Conservation (phyloP, 2,888 invertebrate species). For the Tinea pellionella region DNA sequence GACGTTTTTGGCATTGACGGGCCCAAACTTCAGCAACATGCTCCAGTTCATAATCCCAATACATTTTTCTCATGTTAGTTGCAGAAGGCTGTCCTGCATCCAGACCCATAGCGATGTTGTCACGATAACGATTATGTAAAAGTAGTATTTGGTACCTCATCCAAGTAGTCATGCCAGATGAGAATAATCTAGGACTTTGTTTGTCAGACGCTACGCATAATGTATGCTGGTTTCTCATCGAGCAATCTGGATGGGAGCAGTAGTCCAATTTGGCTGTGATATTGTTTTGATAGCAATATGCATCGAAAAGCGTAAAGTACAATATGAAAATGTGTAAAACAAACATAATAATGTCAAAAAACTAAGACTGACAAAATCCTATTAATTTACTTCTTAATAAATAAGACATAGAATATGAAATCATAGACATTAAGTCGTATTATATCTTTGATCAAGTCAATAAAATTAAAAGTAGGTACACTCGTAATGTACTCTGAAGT, state of each 20-base stretch:
- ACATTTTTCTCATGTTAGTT: conserved; percentile 62
- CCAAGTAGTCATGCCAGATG: conserved; percentile 58
- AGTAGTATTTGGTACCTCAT: conserved; percentile 54
- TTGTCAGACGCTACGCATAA: conserved; percentile 44
- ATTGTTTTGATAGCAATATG: not conserved
- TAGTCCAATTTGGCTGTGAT: conserved; percentile 24
- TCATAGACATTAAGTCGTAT: too few relatives aligned
- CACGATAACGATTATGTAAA: conserved; percentile 56
- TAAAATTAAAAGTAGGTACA: too few relatives aligned
- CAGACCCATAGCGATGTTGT: conserved; percentile 57
- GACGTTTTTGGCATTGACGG: conserved; percentile 59
- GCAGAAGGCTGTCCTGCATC: conserved; percentile 61
- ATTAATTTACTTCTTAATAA: too few relatives aligned
- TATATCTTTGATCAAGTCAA: too few relatives aligned
- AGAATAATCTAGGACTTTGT: conserved; percentile 46
- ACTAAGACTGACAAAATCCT: not conserved
- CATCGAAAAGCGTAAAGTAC: not conserved
- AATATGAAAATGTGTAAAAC: not conserved
- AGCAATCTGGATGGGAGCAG: conserved; percentile 54
- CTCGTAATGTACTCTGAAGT: too few relatives aligned
- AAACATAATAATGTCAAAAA: not conserved
- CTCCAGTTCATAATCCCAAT: conserved; percentile 63
- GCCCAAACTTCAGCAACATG: conserved; percentile 59
- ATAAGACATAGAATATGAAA: too few relatives aligned
- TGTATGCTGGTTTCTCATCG: conserved; percentile 52